These are phyloP conservation scores for Homalodisca vitripennis DNA, from an alignment of 1,140 invertebrate genomes.

Conservation along the genomic window DNA sequence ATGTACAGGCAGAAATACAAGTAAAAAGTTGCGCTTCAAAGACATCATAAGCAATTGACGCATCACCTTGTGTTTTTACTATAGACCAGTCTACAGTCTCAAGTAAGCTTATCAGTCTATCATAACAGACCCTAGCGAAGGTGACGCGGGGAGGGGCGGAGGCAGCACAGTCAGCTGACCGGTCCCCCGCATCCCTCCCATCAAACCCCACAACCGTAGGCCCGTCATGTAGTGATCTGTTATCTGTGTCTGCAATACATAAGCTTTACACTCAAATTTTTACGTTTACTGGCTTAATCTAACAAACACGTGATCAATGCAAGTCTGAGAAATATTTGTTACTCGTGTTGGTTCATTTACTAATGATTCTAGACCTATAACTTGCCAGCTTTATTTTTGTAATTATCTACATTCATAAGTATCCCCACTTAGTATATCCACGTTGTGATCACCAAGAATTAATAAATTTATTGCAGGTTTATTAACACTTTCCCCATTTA, in stretches of 20 bases:
- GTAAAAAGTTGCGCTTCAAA: neutral
- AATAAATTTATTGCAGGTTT: neutral
- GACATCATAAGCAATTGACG: neutral
- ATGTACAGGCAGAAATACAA: neutral
- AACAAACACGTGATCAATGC: constrained; percentile 8
- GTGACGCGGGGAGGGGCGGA: neutral
- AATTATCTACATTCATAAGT: neutral
- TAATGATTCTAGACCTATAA: constrained; percentile 3
- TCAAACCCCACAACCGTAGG: neutral
- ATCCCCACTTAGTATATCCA: neutral
- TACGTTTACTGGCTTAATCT: neutral
- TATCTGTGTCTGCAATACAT: neutral
- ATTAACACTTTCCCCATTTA: neutral
- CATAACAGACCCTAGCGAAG: neutral
- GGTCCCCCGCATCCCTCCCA: neutral
- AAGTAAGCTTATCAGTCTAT: neutral
- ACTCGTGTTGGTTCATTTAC: constrained; percentile 12
- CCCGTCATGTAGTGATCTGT: neutral
- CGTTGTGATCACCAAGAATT: neutral
- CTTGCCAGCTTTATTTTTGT: neutral
- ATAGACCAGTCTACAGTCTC: neutral
- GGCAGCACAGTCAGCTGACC: neutral
- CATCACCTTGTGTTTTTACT: neutral
- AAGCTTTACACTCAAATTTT: neutral
- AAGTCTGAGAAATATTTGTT: neutral